Conservation (phyloP, 2,113 vertebrate genomes). For the Tragelaphus scriptus region DNA sequence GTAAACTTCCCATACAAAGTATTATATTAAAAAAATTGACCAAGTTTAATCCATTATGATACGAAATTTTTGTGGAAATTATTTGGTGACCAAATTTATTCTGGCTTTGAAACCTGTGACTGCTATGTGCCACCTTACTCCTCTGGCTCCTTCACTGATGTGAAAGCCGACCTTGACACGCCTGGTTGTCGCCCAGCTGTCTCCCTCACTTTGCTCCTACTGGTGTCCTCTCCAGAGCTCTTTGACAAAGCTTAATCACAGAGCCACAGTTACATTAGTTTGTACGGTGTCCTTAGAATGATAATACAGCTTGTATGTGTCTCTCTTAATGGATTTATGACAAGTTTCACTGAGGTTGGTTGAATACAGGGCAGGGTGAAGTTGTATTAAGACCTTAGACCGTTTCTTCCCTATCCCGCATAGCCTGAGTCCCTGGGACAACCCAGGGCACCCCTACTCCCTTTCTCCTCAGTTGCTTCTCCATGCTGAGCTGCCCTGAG, state of each 20-base stretch:
- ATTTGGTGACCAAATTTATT: background rate
- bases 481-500: background rate
- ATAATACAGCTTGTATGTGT: background rate
- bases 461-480: background rate
- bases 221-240: background rate
- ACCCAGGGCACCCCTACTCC: background rate
- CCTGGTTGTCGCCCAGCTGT: background rate
- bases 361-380: background rate
- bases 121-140: background rate
- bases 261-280: background rate
- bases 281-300: background rate
- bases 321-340: background rate
- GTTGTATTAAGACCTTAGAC: background rate
- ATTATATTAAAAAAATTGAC: background rate
- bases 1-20: background rate
- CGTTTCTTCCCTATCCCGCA: background rate
- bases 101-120: background rate
- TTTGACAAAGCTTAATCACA: background rate
- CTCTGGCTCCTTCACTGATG: background rate
- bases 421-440: background rate
- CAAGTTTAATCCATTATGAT: background rate
- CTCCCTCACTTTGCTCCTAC: background rate
- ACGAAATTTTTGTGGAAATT: background rate
- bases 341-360: background rate
- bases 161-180: accelerated